Conservation (phyloP, 2,113 vertebrate species). For the Eudorcas thomsonii region DNA sequence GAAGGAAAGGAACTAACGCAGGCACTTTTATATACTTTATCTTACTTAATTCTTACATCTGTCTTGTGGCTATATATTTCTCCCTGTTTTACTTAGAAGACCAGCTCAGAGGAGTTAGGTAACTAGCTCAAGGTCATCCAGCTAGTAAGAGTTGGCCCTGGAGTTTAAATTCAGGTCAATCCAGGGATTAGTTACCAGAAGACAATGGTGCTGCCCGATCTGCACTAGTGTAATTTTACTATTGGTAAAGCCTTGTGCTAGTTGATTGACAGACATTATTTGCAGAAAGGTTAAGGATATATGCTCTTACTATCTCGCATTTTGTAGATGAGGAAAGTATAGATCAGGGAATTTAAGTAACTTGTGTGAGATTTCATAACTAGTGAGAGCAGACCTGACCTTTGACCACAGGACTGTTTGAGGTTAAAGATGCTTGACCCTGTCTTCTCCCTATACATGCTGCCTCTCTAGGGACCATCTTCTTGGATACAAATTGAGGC, state of each 20-base stretch:
- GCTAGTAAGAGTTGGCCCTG: slow-evolving; percentile 28
- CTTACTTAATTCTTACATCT: slow-evolving; percentile 33
- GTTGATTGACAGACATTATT: slow-evolving; percentile 12
- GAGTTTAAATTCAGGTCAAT: slow-evolving; percentile 46
- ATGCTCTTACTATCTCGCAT: not conserved
- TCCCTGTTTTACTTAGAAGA: slow-evolving; percentile 21
- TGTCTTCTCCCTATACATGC: not conserved
- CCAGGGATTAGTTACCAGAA: not conserved
- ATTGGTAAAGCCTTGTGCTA: slow-evolving; percentile 23
- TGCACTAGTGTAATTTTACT: not conserved
- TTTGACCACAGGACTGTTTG: not conserved
- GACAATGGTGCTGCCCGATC: not conserved
- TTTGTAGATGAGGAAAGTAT: slow-evolving; percentile 11
- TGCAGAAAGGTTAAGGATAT: not conserved
- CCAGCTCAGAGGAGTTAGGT: slow-evolving; percentile 22
- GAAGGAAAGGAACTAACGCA: not conserved
- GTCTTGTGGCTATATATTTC: not conserved
- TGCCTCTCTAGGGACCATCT: not conserved
- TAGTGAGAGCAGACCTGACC: not conserved
- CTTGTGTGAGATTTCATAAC: slow-evolving; percentile 11
- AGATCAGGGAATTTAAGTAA: slow-evolving; percentile 25
- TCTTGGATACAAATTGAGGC: not conserved
- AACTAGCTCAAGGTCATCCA: slow-evolving; percentile 5
- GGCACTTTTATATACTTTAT: not conserved
- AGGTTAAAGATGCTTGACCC: slow-evolving; percentile 41